These are phyloP conservation scores for Mus spicilegus DNA, from an alignment of 2,113 vertebrate species.

Conservation along the genomic window DNA sequence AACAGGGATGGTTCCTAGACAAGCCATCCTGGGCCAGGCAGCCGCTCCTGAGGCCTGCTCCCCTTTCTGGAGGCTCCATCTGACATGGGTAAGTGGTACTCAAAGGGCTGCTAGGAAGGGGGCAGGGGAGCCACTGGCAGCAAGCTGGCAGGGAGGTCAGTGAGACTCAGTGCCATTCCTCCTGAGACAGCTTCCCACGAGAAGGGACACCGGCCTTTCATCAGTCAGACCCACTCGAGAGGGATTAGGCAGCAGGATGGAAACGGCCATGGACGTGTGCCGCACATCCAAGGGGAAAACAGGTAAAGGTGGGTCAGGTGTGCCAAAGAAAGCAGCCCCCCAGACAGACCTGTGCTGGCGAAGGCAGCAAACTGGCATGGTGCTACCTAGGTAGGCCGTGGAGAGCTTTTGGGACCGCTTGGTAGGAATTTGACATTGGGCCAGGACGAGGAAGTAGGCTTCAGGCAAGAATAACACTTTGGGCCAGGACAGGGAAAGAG, in stretches of 20 bases:
- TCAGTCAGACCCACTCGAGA: accelerated
- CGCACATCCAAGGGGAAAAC: not conserved
- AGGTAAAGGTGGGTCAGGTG: too few species aligned
- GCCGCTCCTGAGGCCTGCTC: not conserved
- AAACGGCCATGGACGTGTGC: accelerated
- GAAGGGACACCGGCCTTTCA: not conserved
- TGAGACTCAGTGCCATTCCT: not conserved
- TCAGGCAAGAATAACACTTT: too few species aligned
- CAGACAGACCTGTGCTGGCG: not conserved
- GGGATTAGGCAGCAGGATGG: accelerated
- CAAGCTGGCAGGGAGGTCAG: not conserved
- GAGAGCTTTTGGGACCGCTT: too few species aligned
- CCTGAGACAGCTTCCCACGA: not conserved
- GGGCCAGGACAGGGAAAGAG: too few species aligned
- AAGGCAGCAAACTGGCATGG: not conserved
- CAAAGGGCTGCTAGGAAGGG: not conserved
- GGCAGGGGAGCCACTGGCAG: not conserved
- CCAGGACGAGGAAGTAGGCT: too few species aligned
- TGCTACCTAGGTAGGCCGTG: too few species aligned
- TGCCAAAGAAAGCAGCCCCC: not conserved
- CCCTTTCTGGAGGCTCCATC: not conserved
- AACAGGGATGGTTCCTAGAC: not conserved
- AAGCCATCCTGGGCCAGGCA: accelerated
- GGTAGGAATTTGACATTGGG: too few species aligned
- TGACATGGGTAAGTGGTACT: not conserved